Evolutionary conservation across 2,888 invertebrate species (phyloP), one percentile per base, ranked within the genome.

Genomic region (Cheilosia vernalis): DNA sequence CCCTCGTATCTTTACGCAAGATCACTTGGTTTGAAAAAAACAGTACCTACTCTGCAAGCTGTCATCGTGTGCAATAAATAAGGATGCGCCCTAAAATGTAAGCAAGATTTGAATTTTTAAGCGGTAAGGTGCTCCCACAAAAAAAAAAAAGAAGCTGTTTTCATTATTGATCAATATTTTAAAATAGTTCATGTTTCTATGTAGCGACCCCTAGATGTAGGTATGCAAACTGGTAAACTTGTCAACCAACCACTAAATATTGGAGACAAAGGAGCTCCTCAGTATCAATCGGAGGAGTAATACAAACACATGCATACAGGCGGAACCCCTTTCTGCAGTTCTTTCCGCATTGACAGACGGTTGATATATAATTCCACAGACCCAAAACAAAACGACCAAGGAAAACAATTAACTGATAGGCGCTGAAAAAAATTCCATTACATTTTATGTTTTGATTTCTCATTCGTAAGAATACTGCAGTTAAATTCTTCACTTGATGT

Each of bases 391-490:
- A 47, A 30, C 27, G 17, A 56, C 17, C 42, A 13, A 30, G 42
- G 49, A 64, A 24, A 60, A 60, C n/a, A 60, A 42, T 19, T 13
- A 40, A 40, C 40, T 24, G 42, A 42, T 58, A 58, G 37, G 37
- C 13, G 15, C 42, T n/a, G 2, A 30, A 33, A 64, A 64, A 64
- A 33, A 64, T 64, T 64, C 64, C 64, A 64, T 33, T 7, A 10
- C 33, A 64, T 21, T 56, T 56, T 47, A 19, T 61, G 17, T 17
- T 42, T 44, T 44, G 13, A 47, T 47, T 55, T 33, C 55, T 13
- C 49, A 19, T 49, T 33, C 15, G 13, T 13, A 6, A 15, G 30
- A 37, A 33, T 33, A 51, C 49, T 30, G 17, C 10, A 13, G 19
- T 37, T 13, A 30, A 56, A 56, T 17, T 44, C 4, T 9, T 17